Conservation (phyloP, 2,113 vertebrate genomes). For the Candoia aspera region DNA sequence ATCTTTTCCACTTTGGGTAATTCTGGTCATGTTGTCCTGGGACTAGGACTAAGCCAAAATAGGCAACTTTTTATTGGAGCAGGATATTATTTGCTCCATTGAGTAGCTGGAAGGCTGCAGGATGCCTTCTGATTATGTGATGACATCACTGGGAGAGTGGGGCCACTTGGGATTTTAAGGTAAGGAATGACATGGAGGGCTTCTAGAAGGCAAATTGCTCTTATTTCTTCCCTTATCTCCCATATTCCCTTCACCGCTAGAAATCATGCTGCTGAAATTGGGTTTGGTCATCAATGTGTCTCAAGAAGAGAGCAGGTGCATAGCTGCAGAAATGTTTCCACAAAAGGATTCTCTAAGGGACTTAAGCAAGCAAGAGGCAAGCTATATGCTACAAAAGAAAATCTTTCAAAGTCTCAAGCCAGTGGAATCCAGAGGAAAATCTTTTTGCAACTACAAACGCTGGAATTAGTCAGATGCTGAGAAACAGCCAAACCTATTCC, state of each 20-base stretch:
- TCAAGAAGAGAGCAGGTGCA: neutral
- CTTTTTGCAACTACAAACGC: neutral
- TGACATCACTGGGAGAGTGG: neutral
- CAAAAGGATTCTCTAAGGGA: neutral
- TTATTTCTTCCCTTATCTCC: neutral
- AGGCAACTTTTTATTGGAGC: neutral
- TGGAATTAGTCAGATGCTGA: neutral
- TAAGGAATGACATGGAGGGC: neutral
- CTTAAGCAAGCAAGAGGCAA: neutral
- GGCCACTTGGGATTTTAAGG: neutral
- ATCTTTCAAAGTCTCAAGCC: neutral
- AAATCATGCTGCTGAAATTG: neutral
- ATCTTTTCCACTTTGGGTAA: neutral
- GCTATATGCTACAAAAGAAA: neutral
- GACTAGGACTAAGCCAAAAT: neutral
- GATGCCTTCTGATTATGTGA: neutral
- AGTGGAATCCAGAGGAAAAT: neutral
- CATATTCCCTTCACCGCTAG: neutral
- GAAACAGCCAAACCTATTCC: neutral
- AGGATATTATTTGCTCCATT: neutral
- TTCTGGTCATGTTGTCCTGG: neutral
- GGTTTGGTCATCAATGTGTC: neutral
- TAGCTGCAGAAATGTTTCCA: neutral
- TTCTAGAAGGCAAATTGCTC: neutral
- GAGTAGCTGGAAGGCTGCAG: neutral